A percentile compares a stretch with the other conserved stretches of the same genome.
phyloP scores from a whole-genome alignment of 2,113 vertebrate genomes.

The Pterocles gutturalis region DNA sequence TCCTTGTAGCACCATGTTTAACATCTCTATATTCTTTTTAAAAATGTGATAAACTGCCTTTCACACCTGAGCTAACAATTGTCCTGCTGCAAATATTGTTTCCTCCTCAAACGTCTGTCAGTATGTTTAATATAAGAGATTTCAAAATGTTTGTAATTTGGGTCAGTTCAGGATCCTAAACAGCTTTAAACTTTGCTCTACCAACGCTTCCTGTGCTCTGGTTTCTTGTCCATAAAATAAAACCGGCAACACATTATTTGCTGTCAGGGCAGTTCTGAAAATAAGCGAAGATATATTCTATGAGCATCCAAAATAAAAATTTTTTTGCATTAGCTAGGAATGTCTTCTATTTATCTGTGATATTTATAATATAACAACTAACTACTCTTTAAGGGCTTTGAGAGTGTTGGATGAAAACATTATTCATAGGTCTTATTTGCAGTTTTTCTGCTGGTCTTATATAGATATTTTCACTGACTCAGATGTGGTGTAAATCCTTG shows the following conservation, averaged over 20 bases:
- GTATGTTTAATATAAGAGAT: background rate
- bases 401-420: background rate
- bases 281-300: background rate
- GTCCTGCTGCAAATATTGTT: background rate
- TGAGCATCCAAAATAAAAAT: background rate
- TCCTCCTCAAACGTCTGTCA: background rate
- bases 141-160: background rate
- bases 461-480: background rate
- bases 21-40: background rate
- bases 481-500: background rate
- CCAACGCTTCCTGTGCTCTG: background rate
- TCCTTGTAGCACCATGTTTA: background rate
- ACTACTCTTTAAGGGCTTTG: background rate
- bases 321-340: background rate
- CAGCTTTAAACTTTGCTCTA: background rate
- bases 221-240: background rate
- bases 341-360: background rate
- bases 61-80: background rate
- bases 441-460: background rate
- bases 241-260: background rate
- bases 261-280: background rate
- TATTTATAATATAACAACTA: background rate
- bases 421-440: background rate
- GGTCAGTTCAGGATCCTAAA: background rate
- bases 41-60: background rate